Evolutionary conservation across 2,888 invertebrate genomes (phyloP), one percentile per base, ranked within the genome.

Genomic region (Ichneumon xanthorius): DNA sequence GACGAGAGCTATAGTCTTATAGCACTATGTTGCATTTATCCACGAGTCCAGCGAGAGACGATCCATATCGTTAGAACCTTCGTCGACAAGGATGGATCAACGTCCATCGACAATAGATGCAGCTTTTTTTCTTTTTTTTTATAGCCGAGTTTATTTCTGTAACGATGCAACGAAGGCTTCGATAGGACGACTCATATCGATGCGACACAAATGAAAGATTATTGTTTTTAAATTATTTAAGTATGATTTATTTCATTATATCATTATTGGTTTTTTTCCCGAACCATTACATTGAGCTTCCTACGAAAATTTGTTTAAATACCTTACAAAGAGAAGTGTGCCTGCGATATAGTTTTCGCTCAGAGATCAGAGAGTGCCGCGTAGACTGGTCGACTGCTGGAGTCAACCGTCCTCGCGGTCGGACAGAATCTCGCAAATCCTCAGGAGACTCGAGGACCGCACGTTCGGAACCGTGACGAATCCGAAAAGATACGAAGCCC

Each of bases 381-480:
- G 73, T 73, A 45, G 73, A 58, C 45, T 45, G 73, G 33, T 16
- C 9, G 30, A 4, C n/a, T 5, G 16, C 16, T 16, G 45, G 53
- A 50, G 16, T 68, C 65, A 26, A 14, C 14, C 48, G 9, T 33
- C 30, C 61, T 33, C 73, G 33, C 79, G 61, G 65, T 33, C 63
- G 33, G 45, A 16, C 68, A 68, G 73, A 83, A 40, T 50, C 76
- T 58, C 58, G 80, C 79, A 83, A 83, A 80, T 80, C 63, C 70
- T 75, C 63, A n/a, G 0, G 68, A 33, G 50, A 75, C 70, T 61
- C 70, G 73, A 37, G 40, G 30, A 16, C 70, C 40, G 72, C 22
- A 72, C 55, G 58, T 40, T 58, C 67, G 48, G 30, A 30, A 33
- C 84, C 82, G 76, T 85, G 80, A 82, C 84, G 82, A 82, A 85